Base-by-base conservation (phyloP, 2,113 vertebrate genomes). In the Malurus cyaneus region DNA sequence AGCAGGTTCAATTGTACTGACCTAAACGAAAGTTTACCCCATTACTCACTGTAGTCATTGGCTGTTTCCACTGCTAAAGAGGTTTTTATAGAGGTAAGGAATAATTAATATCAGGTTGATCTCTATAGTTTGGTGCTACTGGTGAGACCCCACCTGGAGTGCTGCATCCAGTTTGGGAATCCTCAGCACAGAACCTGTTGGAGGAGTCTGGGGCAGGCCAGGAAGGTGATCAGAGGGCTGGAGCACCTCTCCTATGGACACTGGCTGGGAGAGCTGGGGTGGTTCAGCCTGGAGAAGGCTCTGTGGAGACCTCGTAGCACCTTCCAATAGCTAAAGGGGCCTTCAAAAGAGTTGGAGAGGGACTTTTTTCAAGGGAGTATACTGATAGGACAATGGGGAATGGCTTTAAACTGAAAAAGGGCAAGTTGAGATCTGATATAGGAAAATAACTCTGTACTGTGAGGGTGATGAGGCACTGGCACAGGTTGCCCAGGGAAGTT, bases 311-410 rank as follows among this genome's bases (percentile, higher is more conserved):
- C 13, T 88, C 32, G 12, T 3, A 3, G 42, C 12, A 26, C 17
- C 26, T 80, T 62, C 11, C 44, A 60, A 1, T 54, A 64, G 3
- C 15, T 69, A 39, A 44, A 72, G 12, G 14, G 5, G 13, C 8
- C 20, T 47, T 8, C 16, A 62, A 31, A 57, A 62, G 31, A 42
- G 19, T 12, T 28, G 18, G 56, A 25, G 29, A 72, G 8, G 41
- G 9, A 50, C 11, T 25, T 46, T 78, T 60, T 46, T 36, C 31
- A 5, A 76, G 5, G 8, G 19, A 12, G 3, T 49, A 5, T 11
- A n/a, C 39, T 0, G 4, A 13, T 1, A 24, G 34, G 29, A 47
- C 11, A 67, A 53, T 17, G 17, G 2, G 11, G 8, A 25, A 4
- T n/a, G 14, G 49, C 18, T 82, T 66, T 26, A 52, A 74, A 62